Base-by-base conservation (phyloP, 2,797 vertebrate species). In the Epinephelus coioides region DNA sequence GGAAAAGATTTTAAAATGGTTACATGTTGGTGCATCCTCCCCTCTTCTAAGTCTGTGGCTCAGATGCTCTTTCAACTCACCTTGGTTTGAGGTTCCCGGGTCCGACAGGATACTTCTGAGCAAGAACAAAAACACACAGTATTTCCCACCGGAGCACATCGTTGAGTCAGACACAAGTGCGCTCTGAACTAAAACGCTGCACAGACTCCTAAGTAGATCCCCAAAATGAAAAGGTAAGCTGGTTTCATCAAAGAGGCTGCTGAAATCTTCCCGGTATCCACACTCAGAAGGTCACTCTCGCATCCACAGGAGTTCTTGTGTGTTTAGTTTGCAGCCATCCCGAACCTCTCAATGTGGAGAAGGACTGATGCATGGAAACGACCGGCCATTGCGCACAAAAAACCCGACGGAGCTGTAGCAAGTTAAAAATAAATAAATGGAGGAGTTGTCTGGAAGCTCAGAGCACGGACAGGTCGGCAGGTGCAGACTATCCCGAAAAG, bases 31-130 rank as follows among this genome's bases (percentile, higher is more conserved):
- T 65, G 73, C 49, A 55, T 18, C 62, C 59, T 61, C 7, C 47
- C 34, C 50, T 27, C 6, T 76, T 21, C 4, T 40, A 9, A 19
- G 21, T 66, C 17, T 61, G 23, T 40, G 23, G 18, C 51, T n/a
- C 18, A 11, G 43, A 49, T 23, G 65, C 21, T 70, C 51, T 64
- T 53, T 55, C 3, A 18, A 61, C 95, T 93, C 92, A 96, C 96
- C 96, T 93, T 95, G 95, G 89, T 96, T 96, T 23, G 93, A 86
- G 84, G 92, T 89, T 40, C 88, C 93, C 40, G 92, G 87, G 88
- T 96, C 94, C 73, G 93, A 88, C 87, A 93, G 78, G 70, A 92
- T 76, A 91, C 92, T 92, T 92, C 91, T 87, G 25, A 94, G 87
- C 78, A 96, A 82, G 79, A 94, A 79, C 69, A 96, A 85, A 76